Percentiles rank a stretch among this genome's conserved stretches.
Evolutionary conservation across 2,888 invertebrate species (phyloP).

Genomic region (Antitype chi): DNA sequence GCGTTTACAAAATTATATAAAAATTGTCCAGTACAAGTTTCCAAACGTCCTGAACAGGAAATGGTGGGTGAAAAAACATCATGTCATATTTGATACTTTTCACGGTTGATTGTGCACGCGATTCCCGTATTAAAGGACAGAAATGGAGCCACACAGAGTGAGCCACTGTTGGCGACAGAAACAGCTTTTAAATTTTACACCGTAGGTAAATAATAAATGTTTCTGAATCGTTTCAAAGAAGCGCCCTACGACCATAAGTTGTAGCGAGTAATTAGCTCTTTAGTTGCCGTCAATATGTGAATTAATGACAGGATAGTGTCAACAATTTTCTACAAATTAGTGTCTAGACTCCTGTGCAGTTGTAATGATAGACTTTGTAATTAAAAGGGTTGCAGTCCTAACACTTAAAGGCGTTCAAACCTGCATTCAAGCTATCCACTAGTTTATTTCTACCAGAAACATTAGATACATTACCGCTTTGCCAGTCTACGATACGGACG

Average conservation of each 20-base stretch:
- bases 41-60: slow-evolving; percentile 27
- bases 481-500: neutral
- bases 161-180: slow-evolving; percentile 47
- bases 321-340: slow-evolving; percentile 3
- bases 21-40: slow-evolving; percentile 39
- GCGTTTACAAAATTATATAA: slow-evolving; percentile 24
- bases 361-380: slow-evolving; percentile 20
- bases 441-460: neutral
- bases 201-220: slow-evolving; percentile 57
- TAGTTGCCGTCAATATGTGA: slow-evolving; percentile 5
- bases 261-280: slow-evolving; percentile 41
- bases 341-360: neutral
- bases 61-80: slow-evolving; percentile 53
- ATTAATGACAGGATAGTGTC: slow-evolving; percentile 22
- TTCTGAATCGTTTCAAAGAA: slow-evolving; percentile 49
- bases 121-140: slow-evolving; percentile 71
- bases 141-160: slow-evolving; percentile 44
- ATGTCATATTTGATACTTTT: slow-evolving; percentile 68
- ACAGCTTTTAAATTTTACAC: slow-evolving; percentile 53
- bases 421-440: slow-evolving; percentile 1
- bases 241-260: slow-evolving; percentile 24
- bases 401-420: neutral
- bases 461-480: neutral
- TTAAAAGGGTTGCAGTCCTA: neutral
- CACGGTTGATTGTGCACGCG: slow-evolving; percentile 73